Conservation (phyloP, 2,888 invertebrate genomes). For the Metacarcinus magister region DNA sequence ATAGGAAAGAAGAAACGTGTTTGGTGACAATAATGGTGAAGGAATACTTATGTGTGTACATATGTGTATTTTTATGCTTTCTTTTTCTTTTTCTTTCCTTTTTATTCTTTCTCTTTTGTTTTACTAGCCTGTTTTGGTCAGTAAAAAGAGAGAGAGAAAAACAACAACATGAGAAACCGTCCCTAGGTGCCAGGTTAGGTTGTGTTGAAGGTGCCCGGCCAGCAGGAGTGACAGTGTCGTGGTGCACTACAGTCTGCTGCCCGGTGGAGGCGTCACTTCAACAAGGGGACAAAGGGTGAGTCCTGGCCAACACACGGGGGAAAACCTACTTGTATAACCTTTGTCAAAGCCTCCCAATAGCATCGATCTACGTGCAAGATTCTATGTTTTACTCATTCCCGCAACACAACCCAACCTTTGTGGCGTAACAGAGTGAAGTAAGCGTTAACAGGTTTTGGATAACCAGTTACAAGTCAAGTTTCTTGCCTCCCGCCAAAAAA, state of each 20-base stretch:
- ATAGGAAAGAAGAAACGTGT: neutral
- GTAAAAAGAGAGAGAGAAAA: no score
- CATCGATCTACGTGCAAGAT: neutral
- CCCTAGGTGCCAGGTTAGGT: neutral
- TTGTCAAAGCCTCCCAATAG: neutral
- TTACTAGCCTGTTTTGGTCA: no score
- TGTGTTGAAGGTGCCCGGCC: neutral
- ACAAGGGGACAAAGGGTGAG: neutral
- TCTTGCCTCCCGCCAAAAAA: neutral
- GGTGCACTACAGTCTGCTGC: neutral
- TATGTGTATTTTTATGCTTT: no score
- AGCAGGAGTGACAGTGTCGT: neutral
- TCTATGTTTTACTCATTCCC: no score
- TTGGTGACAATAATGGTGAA: no score
- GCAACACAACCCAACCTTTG: no score
- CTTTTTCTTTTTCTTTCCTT: no score
- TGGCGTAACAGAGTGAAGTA: neutral
- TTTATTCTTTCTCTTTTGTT: no score
- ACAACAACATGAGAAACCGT: no score
- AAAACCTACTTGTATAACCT: neutral
- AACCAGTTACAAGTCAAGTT: conserved; percentile 30
- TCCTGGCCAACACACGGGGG: neutral
- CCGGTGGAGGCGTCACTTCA: neutral
- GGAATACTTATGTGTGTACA: neutral
- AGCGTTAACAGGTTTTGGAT: neutral